Evolutionary conservation across 2,113 vertebrate species (phyloP).

Genomic region (Phrynocephalus versicolor): DNA sequence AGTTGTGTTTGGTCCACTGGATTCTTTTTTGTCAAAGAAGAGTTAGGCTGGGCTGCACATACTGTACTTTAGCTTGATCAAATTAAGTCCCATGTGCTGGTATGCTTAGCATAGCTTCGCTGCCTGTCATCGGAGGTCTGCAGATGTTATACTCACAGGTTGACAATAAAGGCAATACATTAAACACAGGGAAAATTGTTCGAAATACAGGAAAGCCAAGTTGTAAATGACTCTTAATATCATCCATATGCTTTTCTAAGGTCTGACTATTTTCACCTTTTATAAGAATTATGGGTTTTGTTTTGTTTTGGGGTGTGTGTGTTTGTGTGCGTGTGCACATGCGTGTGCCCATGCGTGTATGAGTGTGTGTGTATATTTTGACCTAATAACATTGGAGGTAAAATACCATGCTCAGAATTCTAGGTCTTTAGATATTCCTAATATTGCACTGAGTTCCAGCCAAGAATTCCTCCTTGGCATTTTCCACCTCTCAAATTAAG

Average conservation of each 20-base stretch:
- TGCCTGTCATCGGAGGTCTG: not conserved
- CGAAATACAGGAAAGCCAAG: not conserved
- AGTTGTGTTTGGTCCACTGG: not conserved
- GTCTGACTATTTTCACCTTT: slow-evolving; percentile 27
- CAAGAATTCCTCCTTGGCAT: not conserved
- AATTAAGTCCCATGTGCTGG: not conserved
- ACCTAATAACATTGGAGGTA: not conserved
- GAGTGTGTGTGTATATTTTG: too few species aligned
- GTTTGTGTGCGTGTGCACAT: too few species aligned
- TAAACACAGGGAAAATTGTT: not conserved
- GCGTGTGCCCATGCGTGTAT: too few species aligned
- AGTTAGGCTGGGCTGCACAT: not conserved
- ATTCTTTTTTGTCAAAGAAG: not conserved
- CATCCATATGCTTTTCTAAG: not conserved
- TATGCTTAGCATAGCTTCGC: not conserved
- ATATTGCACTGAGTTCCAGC: not conserved
- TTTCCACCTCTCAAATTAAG: slow-evolving; percentile 13
- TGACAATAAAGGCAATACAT: slow-evolving; percentile 25
- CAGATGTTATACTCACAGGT: not conserved
- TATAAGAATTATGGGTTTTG: not conserved
- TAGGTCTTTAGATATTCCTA: not conserved
- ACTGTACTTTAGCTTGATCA: slow-evolving; percentile 21
- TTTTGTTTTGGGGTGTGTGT: too few species aligned
- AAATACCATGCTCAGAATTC: not conserved
- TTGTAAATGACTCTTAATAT: not conserved